Base-by-base conservation (phyloP, 92 coral and sea anemone species). In the Zoanthus sansibaricus region DNA sequence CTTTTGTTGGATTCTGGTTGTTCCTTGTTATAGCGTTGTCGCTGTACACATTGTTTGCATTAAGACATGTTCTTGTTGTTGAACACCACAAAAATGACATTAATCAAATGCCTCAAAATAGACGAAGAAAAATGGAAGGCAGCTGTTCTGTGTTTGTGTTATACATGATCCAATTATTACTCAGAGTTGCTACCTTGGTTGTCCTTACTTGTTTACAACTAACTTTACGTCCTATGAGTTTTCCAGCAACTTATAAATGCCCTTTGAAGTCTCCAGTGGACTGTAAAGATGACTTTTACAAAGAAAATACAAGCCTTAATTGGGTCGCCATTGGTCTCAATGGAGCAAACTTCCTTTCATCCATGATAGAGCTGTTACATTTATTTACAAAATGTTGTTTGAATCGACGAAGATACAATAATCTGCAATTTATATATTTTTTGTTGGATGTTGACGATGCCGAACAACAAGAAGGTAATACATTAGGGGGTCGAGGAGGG, bases 41-140 rank as follows among this genome's bases (percentile, higher is more conserved):
- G 45, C 52, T n/a, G 9, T 37, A 78, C 30, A 56, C 71, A 32
- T 1, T 78, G 83, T 78, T 56, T 33, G 83, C 83, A 58, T 31
- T 0, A 33, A 78, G 31, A 78, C 71, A 58, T 14, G 71, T 78
- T 8, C 10, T 32, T 42, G 16, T 5, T 33, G 12, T 78, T 1
- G 18, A 52, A 78, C 30, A 78, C 25, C 17, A 56, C 71, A 78
- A 15, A 59, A 16, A 4, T 11, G 51, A 78, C 9, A 9, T 30
- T 3, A 13, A 7, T 42, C 0, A 30, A n/a, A 12, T 78, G n/a
- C 59, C 78, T 4, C n/a, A 8, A 7, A 12, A 3, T 4, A 58
- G n/a, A 5, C 11, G 17, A 62, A 14, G 16, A 14, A 14, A 4
- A 15, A 78, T 78, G 83, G 17, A 58, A 61, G 14, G 14, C 18